Evolutionary conservation across 2,797 vertebrate genomes (phyloP).

Genomic region (Manis crassicaudata): DNA sequence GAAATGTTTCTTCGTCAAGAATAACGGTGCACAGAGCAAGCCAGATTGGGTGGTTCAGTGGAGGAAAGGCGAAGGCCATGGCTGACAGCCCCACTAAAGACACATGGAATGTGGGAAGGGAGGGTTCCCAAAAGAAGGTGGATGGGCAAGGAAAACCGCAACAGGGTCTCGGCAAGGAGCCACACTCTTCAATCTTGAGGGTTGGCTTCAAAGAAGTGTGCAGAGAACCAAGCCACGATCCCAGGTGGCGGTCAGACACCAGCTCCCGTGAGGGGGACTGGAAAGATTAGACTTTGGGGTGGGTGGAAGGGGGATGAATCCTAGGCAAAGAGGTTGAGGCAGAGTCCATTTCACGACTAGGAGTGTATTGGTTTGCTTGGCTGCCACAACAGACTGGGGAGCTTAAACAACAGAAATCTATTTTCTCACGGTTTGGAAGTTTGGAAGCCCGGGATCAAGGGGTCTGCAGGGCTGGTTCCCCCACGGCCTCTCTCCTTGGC

Average conservation of each 20-base stretch:
- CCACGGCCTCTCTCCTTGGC: not conserved
- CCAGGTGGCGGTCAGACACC: not conserved
- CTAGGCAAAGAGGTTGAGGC: not conserved
- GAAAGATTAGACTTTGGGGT: not conserved
- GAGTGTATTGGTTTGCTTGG: not conserved
- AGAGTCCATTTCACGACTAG: not conserved
- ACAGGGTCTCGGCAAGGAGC: not conserved
- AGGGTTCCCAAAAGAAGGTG: not conserved
- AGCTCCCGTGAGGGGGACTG: not conserved
- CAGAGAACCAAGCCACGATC: not conserved
- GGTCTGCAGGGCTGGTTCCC: not conserved
- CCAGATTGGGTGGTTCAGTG: not conserved
- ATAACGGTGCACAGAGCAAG: not conserved
- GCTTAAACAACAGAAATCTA: not conserved
- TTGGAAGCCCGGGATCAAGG: not conserved
- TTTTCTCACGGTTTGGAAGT: not conserved
- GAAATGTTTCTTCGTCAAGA: not conserved
- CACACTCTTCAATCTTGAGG: not conserved
- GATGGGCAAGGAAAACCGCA: not conserved
- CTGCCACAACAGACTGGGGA: not conserved
- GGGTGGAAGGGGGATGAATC: fast-evolving
- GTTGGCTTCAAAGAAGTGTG: not conserved
- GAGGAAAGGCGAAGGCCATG: not conserved
- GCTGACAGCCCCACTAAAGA: not conserved
- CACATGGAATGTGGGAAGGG: not conserved